Base-by-base conservation (phyloP, 2,797 vertebrate genomes). In the Echiichthys vipera region DNA sequence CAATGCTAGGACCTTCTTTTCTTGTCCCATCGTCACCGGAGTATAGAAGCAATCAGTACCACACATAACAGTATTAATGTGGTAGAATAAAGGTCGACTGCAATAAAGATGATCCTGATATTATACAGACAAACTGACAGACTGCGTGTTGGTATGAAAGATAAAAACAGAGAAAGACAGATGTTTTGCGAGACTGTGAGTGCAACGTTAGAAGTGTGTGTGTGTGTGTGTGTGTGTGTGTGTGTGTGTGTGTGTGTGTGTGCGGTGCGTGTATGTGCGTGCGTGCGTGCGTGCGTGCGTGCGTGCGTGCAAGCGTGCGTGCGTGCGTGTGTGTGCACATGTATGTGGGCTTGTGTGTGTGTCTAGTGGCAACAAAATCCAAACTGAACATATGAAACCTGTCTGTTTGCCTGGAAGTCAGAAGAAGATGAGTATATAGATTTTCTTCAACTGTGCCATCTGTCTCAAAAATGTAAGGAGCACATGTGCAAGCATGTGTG, bases 401-500 rank as follows among this genome's bases (percentile, higher is more conserved):
- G 73, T 32, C 65, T 24, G 55, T 83, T 80, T 85, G 78, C 59
- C 74, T 77, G 82, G 36, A 61, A 78, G 71, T 82, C 51, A 85
- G 79, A 68, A 71, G 64, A 72, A 81, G 74, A 86, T 80, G 77
- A 84, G 65, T 80, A 83, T 78, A 83, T 84, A 47, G 71, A 83
- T 86, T 83, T 66, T 63, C 63, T 34, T 51, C 0, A 6, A 40
- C 57, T 11, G 32, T 5, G 7, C 68, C 71, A 80, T 78, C 77
- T 81, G 71, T 78, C 69, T 81, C 64, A 8, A 40, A 64, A 82
- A 51, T 37, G n/a, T 39, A 67, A 67, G 27, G n/a, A 55, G 54
- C 8, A 29, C 7, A n/a, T 32, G 24, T 39, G 53, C 45, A 42
- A 34, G 25, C 30, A 39, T 22, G 25, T 20, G 3, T 30, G 15